phyloP scores from a whole-genome alignment of 2,113 vertebrate species.

The Castor canadensis region DNA sequence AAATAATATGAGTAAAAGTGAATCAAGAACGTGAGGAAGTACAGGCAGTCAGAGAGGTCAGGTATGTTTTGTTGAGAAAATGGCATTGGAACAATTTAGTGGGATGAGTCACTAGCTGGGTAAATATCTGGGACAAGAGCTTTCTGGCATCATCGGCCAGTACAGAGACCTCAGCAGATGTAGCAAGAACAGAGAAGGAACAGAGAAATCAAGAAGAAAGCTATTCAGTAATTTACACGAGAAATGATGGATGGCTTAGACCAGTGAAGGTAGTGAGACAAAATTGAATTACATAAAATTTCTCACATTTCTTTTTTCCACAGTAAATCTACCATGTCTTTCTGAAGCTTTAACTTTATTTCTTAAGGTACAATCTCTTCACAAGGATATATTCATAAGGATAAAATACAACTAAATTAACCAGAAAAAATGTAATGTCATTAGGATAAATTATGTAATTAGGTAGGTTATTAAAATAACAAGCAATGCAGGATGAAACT shows the following conservation, averaged over 20 bases:
- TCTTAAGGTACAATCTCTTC: conserved; percentile 6
- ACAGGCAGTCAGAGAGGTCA: background rate
- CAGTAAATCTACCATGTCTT: background rate
- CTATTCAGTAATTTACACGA: too few species aligned
- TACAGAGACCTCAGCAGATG: background rate
- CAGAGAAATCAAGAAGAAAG: too few species aligned
- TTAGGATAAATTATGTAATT: conserved; percentile 24
- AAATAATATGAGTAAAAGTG: too few species aligned
- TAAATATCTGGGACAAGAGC: background rate
- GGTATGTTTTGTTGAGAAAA: background rate
- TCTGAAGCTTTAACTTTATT: background rate
- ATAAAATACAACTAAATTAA: conserved; percentile 1
- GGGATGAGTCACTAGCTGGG: background rate
- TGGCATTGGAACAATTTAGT: background rate
- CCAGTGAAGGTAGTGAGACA: background rate
- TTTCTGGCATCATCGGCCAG: background rate
- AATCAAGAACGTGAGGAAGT: too few species aligned
- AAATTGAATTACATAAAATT: background rate
- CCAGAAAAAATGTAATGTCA: background rate
- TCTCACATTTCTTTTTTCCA: background rate
- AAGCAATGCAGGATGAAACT: background rate
- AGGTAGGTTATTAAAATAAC: conserved; percentile 31
- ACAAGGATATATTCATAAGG: background rate
- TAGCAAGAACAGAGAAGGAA: background rate
- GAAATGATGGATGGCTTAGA: background rate